Evolutionary conservation across 2,113 vertebrate genomes (phyloP), one percentile per base, ranked within the genome.

Genomic region (Strix uralensis): DNA sequence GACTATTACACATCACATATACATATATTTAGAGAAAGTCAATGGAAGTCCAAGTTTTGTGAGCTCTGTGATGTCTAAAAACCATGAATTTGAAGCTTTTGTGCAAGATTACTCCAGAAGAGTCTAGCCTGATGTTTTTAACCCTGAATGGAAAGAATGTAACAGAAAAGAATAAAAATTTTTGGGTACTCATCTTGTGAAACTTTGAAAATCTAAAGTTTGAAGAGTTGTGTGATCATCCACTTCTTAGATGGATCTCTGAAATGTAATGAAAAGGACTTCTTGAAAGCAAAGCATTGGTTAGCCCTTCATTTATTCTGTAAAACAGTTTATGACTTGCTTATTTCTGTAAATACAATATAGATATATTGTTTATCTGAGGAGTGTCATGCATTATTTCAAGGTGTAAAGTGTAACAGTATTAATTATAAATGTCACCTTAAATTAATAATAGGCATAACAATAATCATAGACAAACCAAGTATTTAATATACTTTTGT

Each of bases 371-470:
- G 57, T 91, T 97, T 97, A 72, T 92, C 89, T 90, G 66, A 90
- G 23, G 23, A 70, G 15, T 55, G 18, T 57, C 49, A 72, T 79
- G 34, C 30, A 54, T 58, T 97, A 65, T 95, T 92, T 91, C 69
- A 92, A 77, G 18, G 13, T 42, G 0, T 87, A 47, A 96, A 97
- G 22, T 88, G 42, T 96, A 95, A 96, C 25, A 77, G 32, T 65
- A 92, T 97, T 96, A 97, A 97, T 97, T 97, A 95, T 86, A 96
- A 81, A 86, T 96, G 83, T 61, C n/a, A 96, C 71, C 81, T 91
- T 93, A 92, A 96, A 96, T 96, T 97, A 97, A 96, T 94, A 95
- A 96, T 79, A 93, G 61, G 32, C 42, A 32, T 91, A 96, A 90
- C 15, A 77, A 51, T 73, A 96, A 82, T 22, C 46, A 79, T 71